These are phyloP conservation scores for Archegozetes longisetosus DNA, from an alignment of 1,140 invertebrate species.

Conservation along the genomic window DNA sequence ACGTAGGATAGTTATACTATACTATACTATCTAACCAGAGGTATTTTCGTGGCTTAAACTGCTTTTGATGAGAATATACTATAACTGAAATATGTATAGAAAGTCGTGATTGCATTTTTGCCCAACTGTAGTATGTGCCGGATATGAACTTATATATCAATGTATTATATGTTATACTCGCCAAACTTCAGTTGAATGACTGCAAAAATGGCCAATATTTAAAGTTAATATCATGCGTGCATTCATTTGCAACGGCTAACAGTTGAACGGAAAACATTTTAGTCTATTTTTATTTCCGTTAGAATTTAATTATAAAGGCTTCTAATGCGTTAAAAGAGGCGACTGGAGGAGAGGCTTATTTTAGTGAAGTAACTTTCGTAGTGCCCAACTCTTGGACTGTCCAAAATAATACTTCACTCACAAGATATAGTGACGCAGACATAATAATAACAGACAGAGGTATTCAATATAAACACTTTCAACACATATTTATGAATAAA, in stretches of 20 bases:
- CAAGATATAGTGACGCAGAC: not conserved
- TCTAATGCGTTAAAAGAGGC: not conserved
- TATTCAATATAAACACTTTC: not conserved
- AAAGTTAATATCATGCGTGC: not conserved
- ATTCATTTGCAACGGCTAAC: not conserved
- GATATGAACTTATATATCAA: no score
- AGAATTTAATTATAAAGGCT: not conserved
- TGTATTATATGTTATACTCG: no score
- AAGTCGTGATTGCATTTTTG: not conserved
- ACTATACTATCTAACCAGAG: no score
- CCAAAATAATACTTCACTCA: not conserved
- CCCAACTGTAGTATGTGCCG: not conserved
- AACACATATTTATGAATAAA: no score
- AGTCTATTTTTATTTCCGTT: not conserved
- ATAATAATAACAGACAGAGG: not conserved
- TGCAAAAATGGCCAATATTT: not conserved
- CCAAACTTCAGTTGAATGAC: not conserved
- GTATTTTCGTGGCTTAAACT: no score
- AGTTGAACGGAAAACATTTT: not conserved
- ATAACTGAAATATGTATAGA: not conserved
- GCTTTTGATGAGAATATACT: not conserved
- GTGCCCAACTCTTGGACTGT: slow-evolving; percentile 4
- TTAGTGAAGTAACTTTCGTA: slow-evolving; percentile 7
- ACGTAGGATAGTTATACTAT: no score
- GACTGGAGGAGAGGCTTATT: not conserved